Conservation (phyloP, 1,140 invertebrate genomes). For the Euborellia annulipes region DNA sequence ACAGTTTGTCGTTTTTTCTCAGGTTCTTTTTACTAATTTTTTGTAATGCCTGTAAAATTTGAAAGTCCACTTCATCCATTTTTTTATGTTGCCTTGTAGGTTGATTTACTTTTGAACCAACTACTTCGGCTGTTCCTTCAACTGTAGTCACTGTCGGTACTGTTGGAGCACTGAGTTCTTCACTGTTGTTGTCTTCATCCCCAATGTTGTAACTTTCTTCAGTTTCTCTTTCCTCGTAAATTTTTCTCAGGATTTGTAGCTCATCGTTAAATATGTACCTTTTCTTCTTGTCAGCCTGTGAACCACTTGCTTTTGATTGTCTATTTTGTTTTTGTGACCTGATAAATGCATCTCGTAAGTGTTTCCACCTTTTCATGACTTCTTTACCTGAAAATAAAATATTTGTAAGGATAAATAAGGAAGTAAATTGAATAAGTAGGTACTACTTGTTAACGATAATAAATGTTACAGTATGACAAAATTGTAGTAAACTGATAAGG, state of each 20-base stretch:
- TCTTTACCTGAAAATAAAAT: neutral
- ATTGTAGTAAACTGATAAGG: no score
- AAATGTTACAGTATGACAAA: no score
- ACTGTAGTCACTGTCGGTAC: neutral
- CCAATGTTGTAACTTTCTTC: neutral
- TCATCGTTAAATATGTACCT: no score
- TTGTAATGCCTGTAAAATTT: slow-evolving; percentile 4
- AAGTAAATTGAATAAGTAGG: neutral
- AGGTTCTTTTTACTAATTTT: neutral
- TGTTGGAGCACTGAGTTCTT: neutral
- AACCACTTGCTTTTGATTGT: neutral
- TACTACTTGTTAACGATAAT: neutral
- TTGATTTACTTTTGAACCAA: slow-evolving; percentile 1
- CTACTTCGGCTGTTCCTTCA: neutral
- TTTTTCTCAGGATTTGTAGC: neutral
- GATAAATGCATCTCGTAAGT: neutral
- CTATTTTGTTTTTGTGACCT: neutral
- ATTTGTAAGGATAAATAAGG: no score
- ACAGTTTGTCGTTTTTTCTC: neutral
- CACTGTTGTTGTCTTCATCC: slow-evolving; percentile 1
- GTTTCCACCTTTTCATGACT: neutral
- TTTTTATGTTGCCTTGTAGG: neutral
- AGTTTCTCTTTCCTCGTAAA: neutral
- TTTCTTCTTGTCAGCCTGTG: no score
- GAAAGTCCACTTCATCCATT: slow-evolving; percentile 3